Percentiles rank a stretch among this genome's conserved stretches.
These are phyloP conservation scores for Hippocampus abdominalis DNA, from an alignment of 2,113 vertebrate genomes.

Conservation along the genomic window DNA sequence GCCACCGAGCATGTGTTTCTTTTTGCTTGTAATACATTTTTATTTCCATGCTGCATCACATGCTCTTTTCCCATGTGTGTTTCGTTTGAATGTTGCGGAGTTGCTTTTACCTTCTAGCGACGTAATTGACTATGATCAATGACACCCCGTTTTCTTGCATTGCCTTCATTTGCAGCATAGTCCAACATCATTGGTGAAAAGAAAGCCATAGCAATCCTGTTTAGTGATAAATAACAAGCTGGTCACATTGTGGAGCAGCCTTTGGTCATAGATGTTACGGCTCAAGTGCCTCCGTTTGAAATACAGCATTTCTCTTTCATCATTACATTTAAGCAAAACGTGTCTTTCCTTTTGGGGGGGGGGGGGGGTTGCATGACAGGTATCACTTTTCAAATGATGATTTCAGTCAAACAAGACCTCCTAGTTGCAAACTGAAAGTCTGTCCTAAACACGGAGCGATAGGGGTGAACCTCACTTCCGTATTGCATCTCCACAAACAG, in stretches of 20 bases:
- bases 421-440: slow-evolving; percentile 13
- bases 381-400: slow-evolving; percentile 45
- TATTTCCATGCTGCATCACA: slow-evolving; percentile 24
- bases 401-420: slow-evolving; percentile 49
- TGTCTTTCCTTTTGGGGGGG: slow-evolving; percentile 20
- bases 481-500: slow-evolving; percentile 28
- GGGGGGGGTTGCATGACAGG: not conserved
- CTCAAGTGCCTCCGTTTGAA: slow-evolving; percentile 46
- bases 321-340: slow-evolving; percentile 22
- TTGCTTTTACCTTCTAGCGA: slow-evolving; percentile 38
- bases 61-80: slow-evolving; percentile 44
- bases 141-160: slow-evolving; percentile 1
- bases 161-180: slow-evolving; percentile 6
- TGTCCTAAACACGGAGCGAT: not conserved
- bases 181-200: slow-evolving; percentile 37
- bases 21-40: slow-evolving; percentile 36
- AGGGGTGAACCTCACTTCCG: slow-evolving; percentile 18
- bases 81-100: slow-evolving; percentile 54
- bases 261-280: slow-evolving; percentile 41
- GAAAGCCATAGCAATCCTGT: slow-evolving; percentile 31
- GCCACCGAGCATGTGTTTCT: slow-evolving; percentile 58
- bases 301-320: slow-evolving; percentile 29
- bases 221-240: slow-evolving; percentile 38
- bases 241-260: slow-evolving; percentile 34
- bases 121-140: slow-evolving; percentile 55